These are phyloP conservation scores for Calosoma granatense DNA, from an alignment of 1,140 invertebrate species.

Conservation along the genomic window DNA sequence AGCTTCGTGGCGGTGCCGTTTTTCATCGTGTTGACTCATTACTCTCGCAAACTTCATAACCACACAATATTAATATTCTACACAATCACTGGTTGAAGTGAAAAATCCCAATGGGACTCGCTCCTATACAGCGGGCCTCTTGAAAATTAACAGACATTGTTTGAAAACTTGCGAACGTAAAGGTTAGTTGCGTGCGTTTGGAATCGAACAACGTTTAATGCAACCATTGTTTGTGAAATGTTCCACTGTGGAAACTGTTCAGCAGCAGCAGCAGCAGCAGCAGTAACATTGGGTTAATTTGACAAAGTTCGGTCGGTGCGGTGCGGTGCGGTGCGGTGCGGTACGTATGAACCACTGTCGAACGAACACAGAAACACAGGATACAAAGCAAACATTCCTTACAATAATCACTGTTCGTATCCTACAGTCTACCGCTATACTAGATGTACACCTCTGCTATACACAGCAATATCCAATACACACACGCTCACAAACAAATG, in stretches of 20 bases:
- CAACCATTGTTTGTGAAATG: not conserved
- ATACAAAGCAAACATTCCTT: not conserved
- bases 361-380: no score
- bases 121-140: not conserved
- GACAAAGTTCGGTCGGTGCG: not conserved
- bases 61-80: constrained; percentile 6
- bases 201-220: not conserved
- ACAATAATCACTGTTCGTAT: not conserved
- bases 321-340: no score
- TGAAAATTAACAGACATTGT: not conserved
- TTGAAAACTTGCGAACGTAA: not conserved
- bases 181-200: not conserved
- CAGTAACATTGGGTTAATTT: not conserved
- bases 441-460: not conserved
- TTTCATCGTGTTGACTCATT: not conserved
- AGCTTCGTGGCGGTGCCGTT: no score
- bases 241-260: not conserved
- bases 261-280: no score
- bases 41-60: not conserved
- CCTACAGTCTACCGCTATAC: not conserved
- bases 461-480: not conserved
- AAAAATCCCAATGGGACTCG: not conserved
- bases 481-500: not conserved
- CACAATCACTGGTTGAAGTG: not conserved
- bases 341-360: not conserved